phyloP scores from a whole-genome alignment of 2,888 invertebrate genomes.

The Synanthedon andrenaeformis region DNA sequence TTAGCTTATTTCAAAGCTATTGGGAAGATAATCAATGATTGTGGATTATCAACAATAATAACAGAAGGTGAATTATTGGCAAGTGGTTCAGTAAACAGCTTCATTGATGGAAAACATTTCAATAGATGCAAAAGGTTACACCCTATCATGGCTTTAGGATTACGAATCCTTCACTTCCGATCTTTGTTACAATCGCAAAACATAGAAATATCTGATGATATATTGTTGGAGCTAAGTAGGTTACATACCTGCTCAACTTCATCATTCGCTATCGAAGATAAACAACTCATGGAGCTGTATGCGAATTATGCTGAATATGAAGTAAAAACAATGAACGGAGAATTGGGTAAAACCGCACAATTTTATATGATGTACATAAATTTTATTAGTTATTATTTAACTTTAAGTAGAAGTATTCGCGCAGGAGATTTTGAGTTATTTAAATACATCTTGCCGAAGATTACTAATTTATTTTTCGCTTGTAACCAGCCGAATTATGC shows the following conservation, averaged over 20 bases:
- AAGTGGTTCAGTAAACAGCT: constrained; percentile 18
- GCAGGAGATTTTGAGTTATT: constrained; percentile 11
- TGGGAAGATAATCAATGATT: constrained; percentile 18
- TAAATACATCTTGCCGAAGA: constrained; percentile 10
- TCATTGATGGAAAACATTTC: constrained; percentile 20
- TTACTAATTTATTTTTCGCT: constrained; percentile 12
- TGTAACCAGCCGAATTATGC: constrained; percentile 12
- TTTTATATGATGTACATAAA: constrained; percentile 12
- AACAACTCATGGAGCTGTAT: constrained; percentile 15
- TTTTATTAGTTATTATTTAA: constrained; percentile 9
- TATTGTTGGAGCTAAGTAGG: constrained; percentile 20
- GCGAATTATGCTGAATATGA: constrained; percentile 18
- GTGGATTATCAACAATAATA: constrained; percentile 20
- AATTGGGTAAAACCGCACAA: constrained; percentile 12
- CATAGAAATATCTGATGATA: too few species aligned
- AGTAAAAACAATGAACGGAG: constrained; percentile 9
- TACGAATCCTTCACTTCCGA: constrained; percentile 20
- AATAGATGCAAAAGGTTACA: constrained; percentile 24
- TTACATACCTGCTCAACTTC: constrained; percentile 25
- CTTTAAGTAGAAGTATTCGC: constrained; percentile 15
- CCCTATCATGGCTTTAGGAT: constrained; percentile 13
- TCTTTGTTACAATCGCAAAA: constrained; percentile 8
- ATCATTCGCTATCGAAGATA: constrained; percentile 13
- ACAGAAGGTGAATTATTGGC: constrained; percentile 6
- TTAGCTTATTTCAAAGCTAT: constrained; percentile 23